These are phyloP conservation scores for Diacarnus erythraeanus DNA, from an alignment of 37 sponge, comb jelly and placozoan genomes.

Conservation along the genomic window DNA sequence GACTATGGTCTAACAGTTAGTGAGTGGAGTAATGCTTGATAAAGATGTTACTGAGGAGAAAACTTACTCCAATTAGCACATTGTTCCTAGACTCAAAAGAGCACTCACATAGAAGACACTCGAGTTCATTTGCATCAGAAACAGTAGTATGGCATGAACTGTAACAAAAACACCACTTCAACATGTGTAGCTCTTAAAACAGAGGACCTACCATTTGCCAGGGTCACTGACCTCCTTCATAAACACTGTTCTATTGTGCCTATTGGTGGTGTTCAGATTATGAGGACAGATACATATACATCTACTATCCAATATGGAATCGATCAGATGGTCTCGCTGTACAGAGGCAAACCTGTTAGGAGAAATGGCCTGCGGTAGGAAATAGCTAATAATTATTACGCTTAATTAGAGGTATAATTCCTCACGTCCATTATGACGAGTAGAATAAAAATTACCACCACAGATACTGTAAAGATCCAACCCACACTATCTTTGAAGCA, in stretches of 20 bases:
- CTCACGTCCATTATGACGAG: conserved; percentile 28
- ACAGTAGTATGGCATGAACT: background rate
- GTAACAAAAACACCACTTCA: background rate
- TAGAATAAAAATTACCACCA: background rate
- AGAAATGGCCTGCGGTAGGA: conserved; percentile 7
- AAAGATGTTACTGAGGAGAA: background rate
- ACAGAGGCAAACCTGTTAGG: conserved; percentile 12
- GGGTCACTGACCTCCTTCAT: conserved; percentile 33
- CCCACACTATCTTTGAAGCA: conserved; percentile 14
- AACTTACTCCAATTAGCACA: conserved; percentile 11
- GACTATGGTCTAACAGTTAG: conserved; percentile 1
- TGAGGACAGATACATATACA: conserved; percentile 79
- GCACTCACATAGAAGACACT: conserved; percentile 33
- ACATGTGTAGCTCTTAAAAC: background rate
- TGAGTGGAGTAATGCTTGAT: background rate
- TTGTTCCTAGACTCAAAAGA: conserved; percentile 21
- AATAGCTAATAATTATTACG: background rate
- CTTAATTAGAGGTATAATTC: background rate
- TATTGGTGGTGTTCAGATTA: conserved; percentile 34
- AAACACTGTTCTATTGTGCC: conserved; percentile 55
- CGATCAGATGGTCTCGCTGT: background rate
- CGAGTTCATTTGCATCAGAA: background rate
- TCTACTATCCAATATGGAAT: conserved; percentile 26
- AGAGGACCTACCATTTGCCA: conserved; percentile 46
- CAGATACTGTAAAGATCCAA: conserved; percentile 4